These are phyloP conservation scores for Habrosyne pyritoides DNA, from an alignment of 2,888 invertebrate genomes.

Conservation along the genomic window DNA sequence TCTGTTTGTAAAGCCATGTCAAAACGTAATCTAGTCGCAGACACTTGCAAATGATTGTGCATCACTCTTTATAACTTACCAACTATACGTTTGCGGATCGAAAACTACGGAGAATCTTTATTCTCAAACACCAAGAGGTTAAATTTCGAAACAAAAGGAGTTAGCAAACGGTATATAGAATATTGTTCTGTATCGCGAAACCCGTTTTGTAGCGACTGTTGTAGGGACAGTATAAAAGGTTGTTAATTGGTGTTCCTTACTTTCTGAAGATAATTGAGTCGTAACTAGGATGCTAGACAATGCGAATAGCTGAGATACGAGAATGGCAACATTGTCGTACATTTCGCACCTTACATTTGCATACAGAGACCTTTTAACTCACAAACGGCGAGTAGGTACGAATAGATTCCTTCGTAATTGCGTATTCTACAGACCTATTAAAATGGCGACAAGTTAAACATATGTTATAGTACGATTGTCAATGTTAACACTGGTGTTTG, in stretches of 20 bases:
- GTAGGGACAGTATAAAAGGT: constrained; percentile 61
- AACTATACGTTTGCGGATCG: constrained; percentile 25
- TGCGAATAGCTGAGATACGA: constrained; percentile 56
- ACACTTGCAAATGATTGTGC: constrained; percentile 70
- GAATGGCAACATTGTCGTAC: constrained; percentile 49
- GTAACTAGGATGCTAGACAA: constrained; percentile 66
- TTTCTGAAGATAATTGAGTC: constrained; percentile 71
- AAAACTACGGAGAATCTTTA: constrained; percentile 16
- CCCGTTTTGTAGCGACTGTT: constrained; percentile 47
- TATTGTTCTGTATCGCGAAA: constrained; percentile 26
- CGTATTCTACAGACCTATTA: constrained; percentile 36
- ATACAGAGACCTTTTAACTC: constrained; percentile 54
- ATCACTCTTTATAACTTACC: constrained; percentile 44
- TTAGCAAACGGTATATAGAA: constrained; percentile 9
- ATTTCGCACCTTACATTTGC: constrained; percentile 54
- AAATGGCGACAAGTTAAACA: constrained; percentile 34
- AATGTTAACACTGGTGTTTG: not conserved
- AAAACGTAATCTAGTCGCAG: constrained; percentile 65
- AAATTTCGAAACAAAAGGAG: constrained; percentile 13
- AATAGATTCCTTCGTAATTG: constrained; percentile 45
- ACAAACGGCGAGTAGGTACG: constrained; percentile 33
- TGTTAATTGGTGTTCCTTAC: constrained; percentile 73
- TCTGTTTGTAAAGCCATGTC: constrained; percentile 64
- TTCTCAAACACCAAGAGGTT: constrained; percentile 8
- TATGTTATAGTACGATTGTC: constrained; percentile 24